phyloP scores from a whole-genome alignment of 2,113 vertebrate species.

The Lota lota region DNA sequence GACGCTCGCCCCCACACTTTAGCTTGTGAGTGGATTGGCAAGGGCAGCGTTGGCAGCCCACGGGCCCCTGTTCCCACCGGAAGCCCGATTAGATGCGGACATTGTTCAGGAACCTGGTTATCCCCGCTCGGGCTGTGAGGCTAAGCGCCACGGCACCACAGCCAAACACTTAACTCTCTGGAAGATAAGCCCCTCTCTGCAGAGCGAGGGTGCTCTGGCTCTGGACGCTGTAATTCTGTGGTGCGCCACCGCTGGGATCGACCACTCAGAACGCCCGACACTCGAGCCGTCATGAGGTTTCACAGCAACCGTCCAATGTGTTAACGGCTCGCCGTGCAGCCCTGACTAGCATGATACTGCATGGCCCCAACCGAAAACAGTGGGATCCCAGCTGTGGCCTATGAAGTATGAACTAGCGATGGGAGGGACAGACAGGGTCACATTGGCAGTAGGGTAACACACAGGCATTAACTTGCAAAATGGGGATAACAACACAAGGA shows the following conservation, averaged over 20 bases:
- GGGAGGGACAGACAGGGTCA: conserved; percentile 61
- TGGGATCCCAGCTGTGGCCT: conserved; percentile 28
- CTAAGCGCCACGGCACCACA: conserved; percentile 19
- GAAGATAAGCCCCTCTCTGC: conserved; percentile 59
- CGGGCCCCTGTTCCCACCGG: conserved; percentile 66
- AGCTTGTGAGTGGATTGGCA: conserved; percentile 56
- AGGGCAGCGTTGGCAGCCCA: conserved; percentile 48
- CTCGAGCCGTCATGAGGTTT: neutral
- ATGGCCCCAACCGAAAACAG: neutral
- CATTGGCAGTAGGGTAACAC: conserved; percentile 63
- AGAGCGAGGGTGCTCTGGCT: conserved; percentile 15
- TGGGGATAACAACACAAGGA: conserved; percentile 71
- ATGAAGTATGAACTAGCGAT: conserved; percentile 44
- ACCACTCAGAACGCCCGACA: neutral
- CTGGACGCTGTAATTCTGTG: conserved; percentile 25
- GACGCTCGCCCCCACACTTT: conserved; percentile 60
- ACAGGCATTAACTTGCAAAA: conserved; percentile 74
- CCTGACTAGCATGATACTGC: conserved; percentile 24
- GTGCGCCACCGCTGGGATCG: neutral
- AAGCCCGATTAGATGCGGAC: conserved; percentile 73
- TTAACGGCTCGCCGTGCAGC: neutral
- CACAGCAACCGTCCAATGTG: neutral
- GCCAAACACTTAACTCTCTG: conserved; percentile 27
- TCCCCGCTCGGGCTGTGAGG: conserved; percentile 48
- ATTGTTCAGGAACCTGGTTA: conserved; percentile 68